phyloP scores from a whole-genome alignment of 2,113 vertebrate genomes.

The Semnopithecus entellus region DNA sequence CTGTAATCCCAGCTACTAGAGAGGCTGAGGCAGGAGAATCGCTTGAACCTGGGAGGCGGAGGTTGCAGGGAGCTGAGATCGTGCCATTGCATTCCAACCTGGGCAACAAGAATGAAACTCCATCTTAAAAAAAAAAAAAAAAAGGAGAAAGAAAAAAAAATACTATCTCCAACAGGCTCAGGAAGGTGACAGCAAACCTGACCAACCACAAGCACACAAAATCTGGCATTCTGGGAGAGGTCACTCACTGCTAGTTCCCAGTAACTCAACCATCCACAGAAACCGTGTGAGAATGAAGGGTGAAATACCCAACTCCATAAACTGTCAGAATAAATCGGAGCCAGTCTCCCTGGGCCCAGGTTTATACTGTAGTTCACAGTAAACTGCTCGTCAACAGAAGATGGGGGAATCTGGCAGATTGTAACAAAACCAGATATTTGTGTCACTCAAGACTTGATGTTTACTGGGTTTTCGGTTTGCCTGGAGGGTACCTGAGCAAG shows the following conservation, averaged over 20 bases:
- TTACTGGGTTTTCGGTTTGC: slow-evolving; percentile 46
- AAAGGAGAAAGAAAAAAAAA: neutral
- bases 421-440: slow-evolving; percentile 24
- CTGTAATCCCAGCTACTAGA: too few species aligned
- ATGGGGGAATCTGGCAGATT: neutral
- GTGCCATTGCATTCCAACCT: too few species aligned
- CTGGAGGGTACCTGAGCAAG: slow-evolving; percentile 42
- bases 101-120: too few species aligned
- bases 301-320: neutral
- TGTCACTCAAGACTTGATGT: slow-evolving; percentile 1
- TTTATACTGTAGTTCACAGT: neutral
- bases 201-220: neutral
- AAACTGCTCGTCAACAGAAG: slow-evolving; percentile 50
- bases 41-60: too few species aligned
- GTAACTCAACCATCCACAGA: neutral
- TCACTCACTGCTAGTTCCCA: neutral
- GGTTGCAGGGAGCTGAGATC: too few species aligned
- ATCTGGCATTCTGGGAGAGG: neutral
- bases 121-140: too few species aligned
- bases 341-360: neutral
- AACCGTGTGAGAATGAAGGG: neutral
- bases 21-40: too few species aligned
- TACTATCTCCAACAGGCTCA: neutral
- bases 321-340: slow-evolving; percentile 16
- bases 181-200: neutral